These are phyloP conservation scores for Cheilosia grossa DNA, from an alignment of 2,888 invertebrate species.

Conservation along the genomic window DNA sequence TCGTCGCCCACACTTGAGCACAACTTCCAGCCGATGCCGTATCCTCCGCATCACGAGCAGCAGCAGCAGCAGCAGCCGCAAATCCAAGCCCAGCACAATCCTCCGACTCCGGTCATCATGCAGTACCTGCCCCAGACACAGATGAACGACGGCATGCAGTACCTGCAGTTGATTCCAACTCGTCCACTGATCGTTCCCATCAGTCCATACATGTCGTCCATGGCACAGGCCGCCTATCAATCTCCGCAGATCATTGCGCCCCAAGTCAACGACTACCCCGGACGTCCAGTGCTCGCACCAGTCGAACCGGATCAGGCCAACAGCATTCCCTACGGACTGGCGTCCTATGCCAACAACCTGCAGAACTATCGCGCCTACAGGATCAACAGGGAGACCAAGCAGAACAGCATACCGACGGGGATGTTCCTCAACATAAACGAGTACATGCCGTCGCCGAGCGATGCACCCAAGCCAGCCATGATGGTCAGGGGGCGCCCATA, in stretches of 20 bases:
- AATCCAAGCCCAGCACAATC: conserved; percentile 44
- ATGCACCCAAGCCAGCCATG: conserved; percentile 74
- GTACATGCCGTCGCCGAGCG: conserved; percentile 79
- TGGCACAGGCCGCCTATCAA: conserved; percentile 60
- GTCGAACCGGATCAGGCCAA: conserved; percentile 68
- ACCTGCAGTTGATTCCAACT: conserved; percentile 82
- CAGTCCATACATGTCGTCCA: conserved; percentile 78
- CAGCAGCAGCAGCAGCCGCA: conserved; percentile 16
- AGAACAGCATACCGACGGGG: conserved; percentile 76
- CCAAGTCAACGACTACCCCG: conserved; percentile 40
- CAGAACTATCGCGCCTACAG: conserved; percentile 79
- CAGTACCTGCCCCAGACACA: conserved; percentile 81
- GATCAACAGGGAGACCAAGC: conserved; percentile 80
- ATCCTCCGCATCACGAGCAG: conserved; percentile 41
- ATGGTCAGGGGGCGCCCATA: conserved; percentile 58
- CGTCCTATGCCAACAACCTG: conserved; percentile 76
- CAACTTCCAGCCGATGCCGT: conserved; percentile 81
- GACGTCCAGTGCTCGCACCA: conserved; percentile 58
- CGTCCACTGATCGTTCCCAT: conserved; percentile 82
- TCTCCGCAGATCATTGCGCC: conserved; percentile 37
- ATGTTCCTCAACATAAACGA: conserved; percentile 81
- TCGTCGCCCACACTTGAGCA: conserved; percentile 80
- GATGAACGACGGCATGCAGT: conserved; percentile 80
- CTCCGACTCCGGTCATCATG: conserved; percentile 81
- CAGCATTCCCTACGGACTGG: conserved; percentile 78